A percentile compares a stretch with the other conserved stretches of the same genome.
Evolutionary conservation across 2,113 vertebrate genomes (phyloP).

Genomic region (Cynocephalus volans): DNA sequence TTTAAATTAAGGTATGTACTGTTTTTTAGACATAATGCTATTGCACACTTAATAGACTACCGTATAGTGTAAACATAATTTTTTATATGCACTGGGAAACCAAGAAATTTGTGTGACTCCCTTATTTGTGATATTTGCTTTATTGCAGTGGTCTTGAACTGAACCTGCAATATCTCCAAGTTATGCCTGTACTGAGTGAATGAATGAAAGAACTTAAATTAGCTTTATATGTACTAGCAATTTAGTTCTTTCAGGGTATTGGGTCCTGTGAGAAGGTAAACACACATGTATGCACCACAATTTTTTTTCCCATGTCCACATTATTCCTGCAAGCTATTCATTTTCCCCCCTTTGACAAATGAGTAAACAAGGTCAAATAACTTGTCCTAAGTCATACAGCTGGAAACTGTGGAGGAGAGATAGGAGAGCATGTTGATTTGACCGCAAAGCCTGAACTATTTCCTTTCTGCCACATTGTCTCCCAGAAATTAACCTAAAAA

Average conservation of each 20-base stretch:
- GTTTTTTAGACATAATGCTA: too few species aligned
- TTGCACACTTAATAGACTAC: too few species aligned
- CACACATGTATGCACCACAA: accelerated
- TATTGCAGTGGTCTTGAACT: too few species aligned
- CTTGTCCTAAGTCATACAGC: not conserved
- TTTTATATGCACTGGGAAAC: too few species aligned
- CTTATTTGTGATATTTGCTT: too few species aligned
- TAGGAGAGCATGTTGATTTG: not conserved
- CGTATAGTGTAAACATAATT: too few species aligned
- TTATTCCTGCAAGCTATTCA: not conserved
- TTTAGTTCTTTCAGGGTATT: not conserved
- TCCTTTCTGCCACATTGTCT: not conserved
- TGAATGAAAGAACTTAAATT: not conserved
- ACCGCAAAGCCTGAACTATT: not conserved
- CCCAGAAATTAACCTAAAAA: not conserved
- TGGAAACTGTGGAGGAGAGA: not conserved
- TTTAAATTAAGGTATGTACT: too few species aligned
- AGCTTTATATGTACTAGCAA: not conserved
- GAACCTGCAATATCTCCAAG: too few species aligned
- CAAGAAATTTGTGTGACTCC: too few species aligned
- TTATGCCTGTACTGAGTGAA: not conserved
- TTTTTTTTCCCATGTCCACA: not conserved
- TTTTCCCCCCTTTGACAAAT: not conserved
- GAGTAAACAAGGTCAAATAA: not conserved
- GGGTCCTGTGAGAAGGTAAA: not conserved